Conservation (phyloP, 2,113 vertebrate genomes). For the Mormoops blainvillei region DNA sequence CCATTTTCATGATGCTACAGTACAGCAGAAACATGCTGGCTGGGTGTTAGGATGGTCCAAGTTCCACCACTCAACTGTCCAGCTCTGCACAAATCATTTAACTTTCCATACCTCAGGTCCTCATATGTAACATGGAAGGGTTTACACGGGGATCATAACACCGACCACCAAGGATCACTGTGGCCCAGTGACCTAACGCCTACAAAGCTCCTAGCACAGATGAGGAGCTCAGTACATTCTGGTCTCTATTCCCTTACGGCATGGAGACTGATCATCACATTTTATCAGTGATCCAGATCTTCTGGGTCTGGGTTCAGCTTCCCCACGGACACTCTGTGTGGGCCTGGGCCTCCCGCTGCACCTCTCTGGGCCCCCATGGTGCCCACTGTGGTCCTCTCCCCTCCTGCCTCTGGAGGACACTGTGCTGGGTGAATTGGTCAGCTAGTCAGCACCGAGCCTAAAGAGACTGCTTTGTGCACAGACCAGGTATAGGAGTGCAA, state of each 20-base stretch:
- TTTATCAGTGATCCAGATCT: background rate
- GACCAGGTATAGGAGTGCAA: too few species aligned
- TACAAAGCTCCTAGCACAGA: rapidly evolving
- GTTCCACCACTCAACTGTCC: background rate
- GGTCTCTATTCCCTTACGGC: rapidly evolving
- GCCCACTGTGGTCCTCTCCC: background rate
- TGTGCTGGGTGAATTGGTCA: background rate
- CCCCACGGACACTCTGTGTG: rapidly evolving
- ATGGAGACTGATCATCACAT: rapidly evolving
- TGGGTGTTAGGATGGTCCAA: too few species aligned
- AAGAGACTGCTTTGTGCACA: background rate
- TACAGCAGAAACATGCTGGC: rapidly evolving
- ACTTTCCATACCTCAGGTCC: background rate
- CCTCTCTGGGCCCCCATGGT: background rate
- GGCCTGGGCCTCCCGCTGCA: rapidly evolving
- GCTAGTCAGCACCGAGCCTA: background rate
- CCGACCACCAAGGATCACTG: too few species aligned
- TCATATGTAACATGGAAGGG: background rate
- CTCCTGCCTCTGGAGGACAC: background rate
- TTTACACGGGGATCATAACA: rapidly evolving
- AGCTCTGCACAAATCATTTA: background rate
- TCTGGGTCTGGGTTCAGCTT: background rate
- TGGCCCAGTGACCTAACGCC: background rate
- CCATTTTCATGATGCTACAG: rapidly evolving
- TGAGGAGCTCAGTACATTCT: rapidly evolving